These are phyloP conservation scores for Sinosuthora webbiana DNA, from an alignment of 2,113 vertebrate genomes.

Conservation along the genomic window DNA sequence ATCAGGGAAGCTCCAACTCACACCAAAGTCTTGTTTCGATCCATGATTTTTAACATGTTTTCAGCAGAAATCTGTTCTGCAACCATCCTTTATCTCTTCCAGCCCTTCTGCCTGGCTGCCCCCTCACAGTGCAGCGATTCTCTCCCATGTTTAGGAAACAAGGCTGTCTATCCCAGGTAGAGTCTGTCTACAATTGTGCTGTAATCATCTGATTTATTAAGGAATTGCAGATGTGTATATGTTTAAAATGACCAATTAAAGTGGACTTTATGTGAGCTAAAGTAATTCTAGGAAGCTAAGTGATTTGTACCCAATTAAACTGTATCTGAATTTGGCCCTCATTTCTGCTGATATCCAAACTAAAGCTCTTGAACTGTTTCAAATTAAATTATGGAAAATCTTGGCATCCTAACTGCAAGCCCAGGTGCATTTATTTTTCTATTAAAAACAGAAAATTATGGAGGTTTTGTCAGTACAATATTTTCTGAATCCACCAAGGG, in stretches of 20 bases:
- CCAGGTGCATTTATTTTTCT: slow-evolving; percentile 51
- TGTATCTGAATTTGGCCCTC: slow-evolving; percentile 5
- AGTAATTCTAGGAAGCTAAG: slow-evolving; percentile 4
- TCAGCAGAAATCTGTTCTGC: neutral
- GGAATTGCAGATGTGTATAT: neutral
- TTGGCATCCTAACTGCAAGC: slow-evolving; percentile 4
- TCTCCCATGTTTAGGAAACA: neutral
- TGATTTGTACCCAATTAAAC: neutral
- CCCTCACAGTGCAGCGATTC: neutral
- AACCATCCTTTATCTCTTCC: neutral
- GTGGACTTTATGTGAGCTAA: neutral
- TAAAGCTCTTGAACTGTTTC: slow-evolving; percentile 27
- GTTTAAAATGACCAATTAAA: neutral
- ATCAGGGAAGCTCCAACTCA: neutral
- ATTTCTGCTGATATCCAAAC: neutral
- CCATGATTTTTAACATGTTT: neutral
- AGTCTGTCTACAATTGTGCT: neutral
- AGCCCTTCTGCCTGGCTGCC: neutral
- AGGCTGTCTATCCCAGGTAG: neutral
- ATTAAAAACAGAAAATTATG: slow-evolving; percentile 9
- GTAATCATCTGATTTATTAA: neutral
- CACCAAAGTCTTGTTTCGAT: neutral
- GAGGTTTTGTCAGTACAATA: neutral
- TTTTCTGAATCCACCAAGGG: neutral
- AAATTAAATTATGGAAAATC: slow-evolving; percentile 33